Conservation (phyloP, 2,113 vertebrate species). For the Hyla sarda region DNA sequence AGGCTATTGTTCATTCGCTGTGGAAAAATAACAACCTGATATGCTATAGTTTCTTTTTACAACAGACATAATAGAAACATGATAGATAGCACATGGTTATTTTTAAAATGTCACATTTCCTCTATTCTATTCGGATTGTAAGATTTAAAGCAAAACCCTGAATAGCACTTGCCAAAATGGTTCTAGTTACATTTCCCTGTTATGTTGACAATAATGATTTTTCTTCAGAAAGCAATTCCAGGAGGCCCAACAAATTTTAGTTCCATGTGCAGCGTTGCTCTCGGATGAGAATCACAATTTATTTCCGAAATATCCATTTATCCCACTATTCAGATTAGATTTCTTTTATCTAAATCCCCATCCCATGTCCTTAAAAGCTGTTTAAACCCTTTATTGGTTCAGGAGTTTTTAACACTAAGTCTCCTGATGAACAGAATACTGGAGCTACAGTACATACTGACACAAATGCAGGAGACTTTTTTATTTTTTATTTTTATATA, state of each 20-base stretch:
- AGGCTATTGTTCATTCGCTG: conserved; percentile 16
- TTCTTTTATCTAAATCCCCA: no score
- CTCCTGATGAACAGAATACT: not conserved
- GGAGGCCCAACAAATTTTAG: not conserved
- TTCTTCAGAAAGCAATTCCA: not conserved
- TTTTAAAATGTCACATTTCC: conserved; percentile 10
- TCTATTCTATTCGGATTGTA: not conserved
- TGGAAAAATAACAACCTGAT: conserved; percentile 16
- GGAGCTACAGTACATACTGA: no score
- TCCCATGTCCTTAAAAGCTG: no score
- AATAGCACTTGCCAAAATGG: not conserved
- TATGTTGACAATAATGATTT: not conserved
- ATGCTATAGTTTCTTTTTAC: not conserved
- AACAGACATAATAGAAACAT: conserved; percentile 1
- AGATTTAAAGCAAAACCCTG: not conserved
- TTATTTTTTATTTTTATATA: no score
- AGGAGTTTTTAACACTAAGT: no score
- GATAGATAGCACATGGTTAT: conserved; percentile 1
- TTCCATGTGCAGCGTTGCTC: not conserved
- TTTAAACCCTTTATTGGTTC: no score
- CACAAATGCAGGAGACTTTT: not conserved
- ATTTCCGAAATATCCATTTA: not conserved
- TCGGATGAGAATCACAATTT: no score
- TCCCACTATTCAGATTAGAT: not conserved
- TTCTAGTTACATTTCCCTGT: not conserved